phyloP scores from a whole-genome alignment of 2,797 vertebrate genomes.

The Crotalus adamanteus region DNA sequence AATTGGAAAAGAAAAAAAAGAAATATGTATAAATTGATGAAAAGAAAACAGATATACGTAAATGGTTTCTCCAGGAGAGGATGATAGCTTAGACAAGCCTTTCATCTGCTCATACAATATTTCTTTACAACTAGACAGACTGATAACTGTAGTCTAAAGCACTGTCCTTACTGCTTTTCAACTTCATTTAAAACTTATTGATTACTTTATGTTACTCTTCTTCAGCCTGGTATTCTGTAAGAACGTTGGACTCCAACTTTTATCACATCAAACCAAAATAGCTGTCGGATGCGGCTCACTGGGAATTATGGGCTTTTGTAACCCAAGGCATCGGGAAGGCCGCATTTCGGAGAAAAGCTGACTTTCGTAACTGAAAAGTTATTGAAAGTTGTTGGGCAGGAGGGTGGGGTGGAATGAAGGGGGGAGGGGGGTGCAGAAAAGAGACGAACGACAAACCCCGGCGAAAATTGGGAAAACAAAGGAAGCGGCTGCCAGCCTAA shows the following conservation, averaged over 20 bases:
- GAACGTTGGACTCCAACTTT: neutral
- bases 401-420: neutral
- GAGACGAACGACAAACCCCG: neutral
- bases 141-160: neutral
- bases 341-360: neutral
- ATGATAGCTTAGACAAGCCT: neutral
- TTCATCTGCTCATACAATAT: neutral
- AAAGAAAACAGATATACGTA: neutral
- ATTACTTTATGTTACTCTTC: neutral
- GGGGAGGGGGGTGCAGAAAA: neutral
- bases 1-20: neutral
- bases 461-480: neutral
- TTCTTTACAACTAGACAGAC: neutral
- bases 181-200: neutral
- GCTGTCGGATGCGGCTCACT: neutral
- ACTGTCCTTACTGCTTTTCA: neutral
- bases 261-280: neutral
- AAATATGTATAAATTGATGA: neutral
- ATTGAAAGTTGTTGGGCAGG: neutral
- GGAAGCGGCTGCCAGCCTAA: neutral
- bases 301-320: neutral
- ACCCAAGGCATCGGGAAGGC: neutral
- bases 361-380: neutral
- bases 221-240: neutral
- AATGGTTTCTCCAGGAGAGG: neutral